Base-by-base conservation (phyloP, 1,140 invertebrate genomes). In the Conopomorpha cramerella region DNA sequence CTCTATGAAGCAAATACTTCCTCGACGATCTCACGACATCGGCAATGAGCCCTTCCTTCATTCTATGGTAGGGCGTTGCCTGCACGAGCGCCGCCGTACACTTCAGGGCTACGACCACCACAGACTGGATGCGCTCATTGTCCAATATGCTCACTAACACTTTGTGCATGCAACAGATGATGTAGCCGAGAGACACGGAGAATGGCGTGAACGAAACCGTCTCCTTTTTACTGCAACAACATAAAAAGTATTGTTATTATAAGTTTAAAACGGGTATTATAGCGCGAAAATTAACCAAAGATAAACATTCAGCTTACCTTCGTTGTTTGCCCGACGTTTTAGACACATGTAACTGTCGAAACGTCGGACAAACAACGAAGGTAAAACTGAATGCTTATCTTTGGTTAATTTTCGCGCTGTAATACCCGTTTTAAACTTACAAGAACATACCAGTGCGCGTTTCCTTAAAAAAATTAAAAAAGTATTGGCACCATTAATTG, bases 11-110 rank as follows among this genome's bases (percentile, higher is more conserved):
- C 15, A 91, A 64, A 38, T 87, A 84, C 40, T 79, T 77, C 45
- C 83, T 82, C 0, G 90, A 83, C 38, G 86, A 82, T 45, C 82
- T 82, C 8, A 91, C 78, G 28, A 93, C 77, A 47, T 86, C 84
- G 12, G 81, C 85, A 10, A 91, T 81, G 2, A 94, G 72, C 3
- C 88, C 89, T 26, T 82, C 78, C 27, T 84, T 81, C 54, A 95
- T 78, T 52, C 83, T 84, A 30, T 85, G 82, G 53, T 92, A 92
- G 0, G 89, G 88, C 4, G 88, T 89, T 14, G 86, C 86, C 46
- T 86, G 83, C 1, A 78, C 82, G 19, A 93, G 60, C 1, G 84
- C 86, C 1, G 86, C 84, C 29, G 87, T 76, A 63, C 91, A 93
- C 73, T 92, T 90, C 1, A 92, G 68, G 4, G 83, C 76, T 34